Evolutionary conservation across 1,140 invertebrate species (phyloP).

Genomic region (Hylyphantes graminicola): DNA sequence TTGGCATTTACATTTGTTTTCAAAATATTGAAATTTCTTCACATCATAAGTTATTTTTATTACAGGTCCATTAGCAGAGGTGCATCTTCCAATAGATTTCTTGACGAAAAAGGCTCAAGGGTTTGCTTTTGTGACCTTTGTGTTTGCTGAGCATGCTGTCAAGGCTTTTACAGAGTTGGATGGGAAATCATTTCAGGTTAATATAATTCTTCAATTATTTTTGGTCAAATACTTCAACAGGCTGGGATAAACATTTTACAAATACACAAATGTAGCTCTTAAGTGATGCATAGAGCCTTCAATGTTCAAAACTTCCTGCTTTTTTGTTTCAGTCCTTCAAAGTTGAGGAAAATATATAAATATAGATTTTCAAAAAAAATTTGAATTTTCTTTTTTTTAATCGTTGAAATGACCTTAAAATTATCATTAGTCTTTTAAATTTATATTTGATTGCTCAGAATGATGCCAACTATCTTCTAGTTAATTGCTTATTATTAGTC

Average conservation of each 20-base stretch:
- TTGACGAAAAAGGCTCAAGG: constrained; percentile 88
- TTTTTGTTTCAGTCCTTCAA: too few species aligned
- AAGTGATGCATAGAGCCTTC: background rate
- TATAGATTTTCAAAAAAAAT: too few species aligned
- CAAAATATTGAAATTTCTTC: background rate
- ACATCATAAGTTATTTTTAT: background rate
- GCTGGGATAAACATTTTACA: background rate
- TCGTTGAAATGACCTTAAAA: too few species aligned
- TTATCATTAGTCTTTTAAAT: too few species aligned
- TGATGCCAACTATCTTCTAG: too few species aligned
- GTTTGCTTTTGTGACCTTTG: constrained; percentile 91
- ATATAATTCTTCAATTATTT: background rate
- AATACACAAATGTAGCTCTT: background rate
- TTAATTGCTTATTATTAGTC: too few species aligned
- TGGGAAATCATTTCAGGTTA: constrained; percentile 82
- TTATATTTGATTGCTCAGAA: too few species aligned
- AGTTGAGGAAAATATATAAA: too few species aligned
- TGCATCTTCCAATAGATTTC: constrained; percentile 89
- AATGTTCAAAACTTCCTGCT: too few species aligned
- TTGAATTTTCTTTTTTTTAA: too few species aligned
- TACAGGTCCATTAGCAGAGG: constrained; percentile 85
- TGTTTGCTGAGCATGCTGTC: constrained; percentile 95
- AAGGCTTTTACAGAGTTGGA: constrained; percentile 89
- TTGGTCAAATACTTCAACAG: background rate
- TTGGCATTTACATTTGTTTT: background rate